phyloP scores from a whole-genome alignment of 2,113 vertebrate species.

The Burhinus bistriatus region DNA sequence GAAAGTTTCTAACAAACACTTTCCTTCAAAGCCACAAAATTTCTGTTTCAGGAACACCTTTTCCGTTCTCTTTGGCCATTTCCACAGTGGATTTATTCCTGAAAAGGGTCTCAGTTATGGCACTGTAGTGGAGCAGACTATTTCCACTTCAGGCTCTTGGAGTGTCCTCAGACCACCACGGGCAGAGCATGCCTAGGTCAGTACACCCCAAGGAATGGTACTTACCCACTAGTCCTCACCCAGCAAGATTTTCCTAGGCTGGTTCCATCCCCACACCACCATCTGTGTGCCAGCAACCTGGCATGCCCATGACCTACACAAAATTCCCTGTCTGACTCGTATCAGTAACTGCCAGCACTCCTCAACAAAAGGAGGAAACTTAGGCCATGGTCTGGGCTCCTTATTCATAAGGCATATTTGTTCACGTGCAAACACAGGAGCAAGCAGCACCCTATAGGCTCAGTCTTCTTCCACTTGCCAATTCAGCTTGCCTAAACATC shows the following conservation, averaged over 20 bases:
- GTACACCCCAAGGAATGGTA: not conserved
- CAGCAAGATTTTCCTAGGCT: not conserved
- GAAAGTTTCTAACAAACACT: not conserved
- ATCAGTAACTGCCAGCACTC: not conserved
- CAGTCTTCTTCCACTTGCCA: not conserved
- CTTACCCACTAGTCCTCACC: not conserved
- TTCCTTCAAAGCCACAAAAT: not conserved
- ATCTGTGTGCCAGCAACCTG: not conserved
- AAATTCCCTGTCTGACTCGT: not conserved
- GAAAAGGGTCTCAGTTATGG: not conserved
- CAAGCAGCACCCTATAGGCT: not conserved
- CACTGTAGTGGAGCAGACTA: not conserved
- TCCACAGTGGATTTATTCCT: not conserved
- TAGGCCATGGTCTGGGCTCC: not conserved
- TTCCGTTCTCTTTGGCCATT: not conserved
- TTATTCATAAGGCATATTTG: not conserved
- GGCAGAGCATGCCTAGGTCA: not conserved
- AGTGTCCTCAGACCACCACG: not conserved
- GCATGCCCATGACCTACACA: not conserved
- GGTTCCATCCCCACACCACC: not conserved
- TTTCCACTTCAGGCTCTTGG: not conserved
- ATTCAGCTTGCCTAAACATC: not conserved
- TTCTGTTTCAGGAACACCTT: not conserved
- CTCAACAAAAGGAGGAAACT: constrained; percentile 41
- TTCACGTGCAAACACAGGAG: not conserved